Conservation (phyloP, 2,113 vertebrate genomes). For the Lophius piscatorius region DNA sequence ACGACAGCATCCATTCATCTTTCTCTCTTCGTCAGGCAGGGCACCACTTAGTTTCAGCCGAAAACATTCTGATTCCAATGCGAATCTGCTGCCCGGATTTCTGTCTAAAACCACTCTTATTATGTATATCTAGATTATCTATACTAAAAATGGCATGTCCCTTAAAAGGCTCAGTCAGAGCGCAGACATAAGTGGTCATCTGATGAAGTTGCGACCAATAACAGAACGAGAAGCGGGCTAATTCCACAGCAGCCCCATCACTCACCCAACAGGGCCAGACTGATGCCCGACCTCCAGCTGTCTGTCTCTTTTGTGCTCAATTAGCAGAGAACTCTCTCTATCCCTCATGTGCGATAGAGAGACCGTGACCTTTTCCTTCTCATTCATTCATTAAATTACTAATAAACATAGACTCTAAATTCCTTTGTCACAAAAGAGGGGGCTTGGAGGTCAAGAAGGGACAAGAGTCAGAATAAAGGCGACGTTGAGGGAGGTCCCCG, state of each 20-base stretch:
- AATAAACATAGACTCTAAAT: constrained; percentile 53
- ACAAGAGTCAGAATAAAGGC: not conserved
- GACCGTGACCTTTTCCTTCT: constrained; percentile 56
- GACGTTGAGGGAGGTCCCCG: constrained; percentile 10
- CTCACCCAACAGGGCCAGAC: constrained; percentile 47
- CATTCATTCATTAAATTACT: constrained; percentile 61
- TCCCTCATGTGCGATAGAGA: constrained; percentile 37
- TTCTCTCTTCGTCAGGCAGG: not conserved
- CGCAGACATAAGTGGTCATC: constrained; percentile 36
- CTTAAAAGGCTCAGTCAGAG: constrained; percentile 58
- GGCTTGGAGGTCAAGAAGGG: constrained; percentile 21
- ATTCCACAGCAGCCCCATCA: constrained; percentile 46
- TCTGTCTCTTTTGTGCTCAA: constrained; percentile 69
- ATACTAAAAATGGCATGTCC: constrained; percentile 53
- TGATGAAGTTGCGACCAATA: constrained; percentile 50
- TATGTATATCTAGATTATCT: constrained; percentile 63
- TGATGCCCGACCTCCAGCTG: constrained; percentile 73
- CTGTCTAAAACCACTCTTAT: constrained; percentile 65
- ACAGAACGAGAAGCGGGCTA: constrained; percentile 42
- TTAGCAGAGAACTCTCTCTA: constrained; percentile 59
- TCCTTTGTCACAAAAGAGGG: constrained; percentile 31
- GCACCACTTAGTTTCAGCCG: constrained; percentile 22
- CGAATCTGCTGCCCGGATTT: constrained; percentile 55
- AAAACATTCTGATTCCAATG: constrained; percentile 51
- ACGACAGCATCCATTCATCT: constrained; percentile 49